Conservation (phyloP, 1,140 invertebrate species). For the Drosophila sulfurigaster region DNA sequence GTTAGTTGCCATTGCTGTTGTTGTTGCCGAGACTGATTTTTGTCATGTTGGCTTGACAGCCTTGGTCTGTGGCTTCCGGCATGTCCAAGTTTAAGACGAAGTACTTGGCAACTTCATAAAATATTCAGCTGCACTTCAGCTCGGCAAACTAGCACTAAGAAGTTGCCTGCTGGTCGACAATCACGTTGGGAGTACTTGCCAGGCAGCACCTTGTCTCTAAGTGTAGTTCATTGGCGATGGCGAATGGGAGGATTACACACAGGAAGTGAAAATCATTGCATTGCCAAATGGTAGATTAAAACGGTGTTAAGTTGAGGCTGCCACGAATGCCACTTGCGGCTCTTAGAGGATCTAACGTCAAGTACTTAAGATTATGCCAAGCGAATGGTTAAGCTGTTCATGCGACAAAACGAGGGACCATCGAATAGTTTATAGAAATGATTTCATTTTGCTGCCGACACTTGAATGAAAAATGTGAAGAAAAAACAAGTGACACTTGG, state of each 20-base stretch:
- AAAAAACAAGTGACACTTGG: constrained; percentile 56
- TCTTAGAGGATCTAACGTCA: constrained; percentile 20
- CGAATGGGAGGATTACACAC: background rate
- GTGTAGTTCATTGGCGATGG: constrained; percentile 28
- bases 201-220: constrained; percentile 54
- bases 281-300: constrained; percentile 82
- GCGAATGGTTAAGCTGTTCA: constrained; percentile 62
- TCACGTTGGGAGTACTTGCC: constrained; percentile 69
- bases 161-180: constrained; percentile 69
- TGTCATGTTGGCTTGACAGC: constrained; percentile 36
- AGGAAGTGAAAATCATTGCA: constrained; percentile 65
- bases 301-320: constrained; percentile 72
- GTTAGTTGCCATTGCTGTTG: constrained; percentile 10
- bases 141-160: constrained; percentile 76
- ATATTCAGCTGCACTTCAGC: constrained; percentile 79
- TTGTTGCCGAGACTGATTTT: constrained; percentile 15
- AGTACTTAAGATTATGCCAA: constrained; percentile 61
- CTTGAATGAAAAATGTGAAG: constrained; percentile 44
- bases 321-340: constrained; percentile 2
- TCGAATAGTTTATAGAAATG: background rate
- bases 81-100: constrained; percentile 65
- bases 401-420: constrained; percentile 45
- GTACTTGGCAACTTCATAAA: constrained; percentile 78
- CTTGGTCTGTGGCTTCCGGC: constrained; percentile 33
- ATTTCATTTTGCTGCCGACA: background rate